These are phyloP conservation scores for Drosophila arawakana DNA, from an alignment of 1,140 invertebrate species.

Conservation along the genomic window DNA sequence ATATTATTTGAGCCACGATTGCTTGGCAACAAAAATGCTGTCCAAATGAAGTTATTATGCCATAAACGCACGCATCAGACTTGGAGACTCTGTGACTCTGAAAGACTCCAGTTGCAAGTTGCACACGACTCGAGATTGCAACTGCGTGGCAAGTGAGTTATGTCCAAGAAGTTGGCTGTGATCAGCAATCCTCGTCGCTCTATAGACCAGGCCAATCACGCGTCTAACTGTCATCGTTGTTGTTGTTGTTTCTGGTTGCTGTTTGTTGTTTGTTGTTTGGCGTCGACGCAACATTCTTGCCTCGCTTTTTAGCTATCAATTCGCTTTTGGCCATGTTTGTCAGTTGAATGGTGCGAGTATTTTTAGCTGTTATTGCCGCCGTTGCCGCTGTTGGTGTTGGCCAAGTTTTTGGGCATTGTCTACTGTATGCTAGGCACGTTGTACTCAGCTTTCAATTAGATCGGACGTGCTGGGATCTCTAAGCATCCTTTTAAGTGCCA, in stretches of 20 bases:
- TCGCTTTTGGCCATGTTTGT: slow-evolving; percentile 52
- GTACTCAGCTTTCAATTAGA: slow-evolving; percentile 68
- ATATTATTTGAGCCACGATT: slow-evolving; percentile 45
- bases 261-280: slow-evolving; percentile 28
- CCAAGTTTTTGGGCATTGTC: slow-evolving; percentile 30
- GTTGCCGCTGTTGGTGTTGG: slow-evolving; percentile 3
- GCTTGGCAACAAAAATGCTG: slow-evolving; percentile 66
- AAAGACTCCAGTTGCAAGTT: slow-evolving; percentile 21
- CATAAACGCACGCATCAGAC: slow-evolving; percentile 81
- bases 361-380: slow-evolving; percentile 31
- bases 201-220: slow-evolving; percentile 60
- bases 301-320: slow-evolving; percentile 59
- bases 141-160: slow-evolving; percentile 68
- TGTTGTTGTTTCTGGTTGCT: slow-evolving; percentile 6
- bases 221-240: slow-evolving; percentile 73
- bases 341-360: slow-evolving; percentile 28
- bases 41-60: slow-evolving; percentile 84
- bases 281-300: slow-evolving; percentile 68
- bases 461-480: slow-evolving; percentile 61
- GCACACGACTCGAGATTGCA: slow-evolving; percentile 28
- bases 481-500: slow-evolving; percentile 77
- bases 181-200: slow-evolving; percentile 44
- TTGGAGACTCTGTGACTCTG: slow-evolving; percentile 12
- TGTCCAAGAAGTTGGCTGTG: slow-evolving; percentile 64
- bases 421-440: slow-evolving; percentile 58